Evolutionary conservation across 2,113 vertebrate genomes (phyloP).

Genomic region (Orcinus orca): DNA sequence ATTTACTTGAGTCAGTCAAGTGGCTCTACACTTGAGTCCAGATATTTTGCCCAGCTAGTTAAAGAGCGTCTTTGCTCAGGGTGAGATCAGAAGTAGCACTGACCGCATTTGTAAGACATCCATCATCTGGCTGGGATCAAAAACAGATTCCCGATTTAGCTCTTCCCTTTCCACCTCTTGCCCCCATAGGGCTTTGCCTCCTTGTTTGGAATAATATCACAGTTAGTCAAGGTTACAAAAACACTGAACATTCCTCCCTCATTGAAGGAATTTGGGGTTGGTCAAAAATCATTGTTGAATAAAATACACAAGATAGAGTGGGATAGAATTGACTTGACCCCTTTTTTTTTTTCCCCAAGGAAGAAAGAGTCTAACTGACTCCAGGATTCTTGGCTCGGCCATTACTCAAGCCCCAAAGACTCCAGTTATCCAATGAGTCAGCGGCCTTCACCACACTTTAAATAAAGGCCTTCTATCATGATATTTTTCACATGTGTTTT

Average conservation of each 20-base stretch:
- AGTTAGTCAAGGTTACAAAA: slow-evolving; percentile 47
- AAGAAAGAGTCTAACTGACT: slow-evolving; percentile 69
- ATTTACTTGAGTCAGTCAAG: background rate
- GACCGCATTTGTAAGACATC: background rate
- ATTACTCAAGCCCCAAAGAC: slow-evolving; percentile 81
- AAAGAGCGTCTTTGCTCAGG: background rate
- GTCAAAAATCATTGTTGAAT: slow-evolving; percentile 34
- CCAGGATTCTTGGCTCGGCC: slow-evolving; percentile 64
- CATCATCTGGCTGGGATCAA: background rate
- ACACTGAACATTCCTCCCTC: slow-evolving; percentile 20
- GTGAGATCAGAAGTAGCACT: slow-evolving; percentile 26
- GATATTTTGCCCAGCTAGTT: background rate
- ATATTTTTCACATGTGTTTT: slow-evolving; percentile 73
- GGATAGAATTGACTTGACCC: slow-evolving; percentile 40
- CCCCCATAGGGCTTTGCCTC: background rate
- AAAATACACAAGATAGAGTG: slow-evolving; percentile 39
- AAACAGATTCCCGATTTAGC: slow-evolving; percentile 15
- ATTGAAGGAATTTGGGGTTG: background rate
- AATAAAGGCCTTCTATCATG: slow-evolving; percentile 75
- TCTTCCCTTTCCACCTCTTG: background rate
- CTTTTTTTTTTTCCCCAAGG: background rate
- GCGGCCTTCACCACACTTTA: slow-evolving; percentile 75
- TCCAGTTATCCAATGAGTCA: slow-evolving; percentile 83
- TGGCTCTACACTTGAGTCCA: background rate
- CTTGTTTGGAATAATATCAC: slow-evolving; percentile 14